These are phyloP conservation scores for Buceros bicornis DNA, from an alignment of 2,797 vertebrate species.

Conservation along the genomic window DNA sequence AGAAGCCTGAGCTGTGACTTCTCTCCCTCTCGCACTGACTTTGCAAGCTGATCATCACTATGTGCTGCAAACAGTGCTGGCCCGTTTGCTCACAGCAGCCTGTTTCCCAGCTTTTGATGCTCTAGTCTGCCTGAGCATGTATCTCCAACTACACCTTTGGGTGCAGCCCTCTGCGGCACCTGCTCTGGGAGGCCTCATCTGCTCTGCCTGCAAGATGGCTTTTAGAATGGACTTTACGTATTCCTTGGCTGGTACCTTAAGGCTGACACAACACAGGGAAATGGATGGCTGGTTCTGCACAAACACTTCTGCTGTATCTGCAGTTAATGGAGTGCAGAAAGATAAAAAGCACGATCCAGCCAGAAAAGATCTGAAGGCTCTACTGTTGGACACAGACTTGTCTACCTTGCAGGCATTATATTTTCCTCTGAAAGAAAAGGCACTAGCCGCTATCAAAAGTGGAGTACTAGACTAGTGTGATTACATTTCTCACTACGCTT, in stretches of 20 bases:
- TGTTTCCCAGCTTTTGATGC: not conserved
- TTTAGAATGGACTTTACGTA: not conserved
- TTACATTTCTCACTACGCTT: not conserved
- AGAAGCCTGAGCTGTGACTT: not conserved
- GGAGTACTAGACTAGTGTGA: not conserved
- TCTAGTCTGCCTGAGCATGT: accelerated
- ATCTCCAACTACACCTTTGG: not conserved
- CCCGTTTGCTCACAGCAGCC: not conserved
- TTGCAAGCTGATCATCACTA: not conserved
- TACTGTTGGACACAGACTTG: not conserved
- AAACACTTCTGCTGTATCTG: not conserved
- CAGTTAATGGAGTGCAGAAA: not conserved
- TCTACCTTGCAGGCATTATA: not conserved
- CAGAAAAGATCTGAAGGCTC: not conserved
- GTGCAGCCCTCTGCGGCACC: not conserved
- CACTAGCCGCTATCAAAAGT: not conserved
- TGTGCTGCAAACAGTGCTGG: not conserved
- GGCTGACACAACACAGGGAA: not conserved
- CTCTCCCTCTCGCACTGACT: not conserved
- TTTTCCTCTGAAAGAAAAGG: not conserved
- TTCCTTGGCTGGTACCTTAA: not conserved
- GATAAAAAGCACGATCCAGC: not conserved
- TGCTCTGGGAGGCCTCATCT: not conserved
- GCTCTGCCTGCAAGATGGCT: not conserved
- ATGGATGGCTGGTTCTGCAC: not conserved